A percentile compares a stretch with the other conserved stretches of the same genome.
Conservation (phyloP, 2,113 vertebrate genomes). For the Falco punctatus region DNA sequence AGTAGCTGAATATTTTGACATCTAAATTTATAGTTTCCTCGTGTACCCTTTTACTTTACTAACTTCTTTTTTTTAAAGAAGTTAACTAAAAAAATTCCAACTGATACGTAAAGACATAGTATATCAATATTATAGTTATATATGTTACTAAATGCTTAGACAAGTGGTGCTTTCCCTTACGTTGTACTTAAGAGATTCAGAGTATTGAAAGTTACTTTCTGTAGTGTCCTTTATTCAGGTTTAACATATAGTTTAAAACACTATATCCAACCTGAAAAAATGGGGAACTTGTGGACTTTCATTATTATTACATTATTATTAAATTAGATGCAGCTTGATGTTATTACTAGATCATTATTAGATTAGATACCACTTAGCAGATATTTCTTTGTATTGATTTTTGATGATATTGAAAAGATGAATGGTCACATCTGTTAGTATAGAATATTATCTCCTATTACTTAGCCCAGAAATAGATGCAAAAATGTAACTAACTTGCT, state of each 20-base stretch:
- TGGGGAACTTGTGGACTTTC: not conserved
- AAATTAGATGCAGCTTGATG: not conserved
- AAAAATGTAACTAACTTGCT: not conserved
- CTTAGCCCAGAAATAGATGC: not conserved
- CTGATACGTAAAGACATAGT: not conserved
- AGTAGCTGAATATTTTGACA: not conserved
- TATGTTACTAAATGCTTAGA: not conserved
- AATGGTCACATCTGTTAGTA: not conserved
- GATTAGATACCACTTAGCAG: not conserved
- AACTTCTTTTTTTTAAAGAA: not conserved
- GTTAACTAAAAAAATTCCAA: not conserved
- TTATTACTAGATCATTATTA: not conserved
- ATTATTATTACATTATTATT: not conserved
- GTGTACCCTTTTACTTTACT: not conserved
- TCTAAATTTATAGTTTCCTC: not conserved
- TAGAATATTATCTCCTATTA: not conserved
- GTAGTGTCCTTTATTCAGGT: not conserved
- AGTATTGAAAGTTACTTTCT: not conserved
- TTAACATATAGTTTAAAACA: not conserved
- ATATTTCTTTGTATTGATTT: not conserved
- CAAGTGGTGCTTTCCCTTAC: not conserved
- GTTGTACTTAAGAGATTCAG: not conserved
- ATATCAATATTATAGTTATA: not conserved
- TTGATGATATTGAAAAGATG: not conserved
- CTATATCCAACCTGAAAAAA: not conserved